Percentiles rank a stretch among this genome's conserved stretches.
Conservation (phyloP, 2,113 vertebrate species). For the Copsychus sechellarum region DNA sequence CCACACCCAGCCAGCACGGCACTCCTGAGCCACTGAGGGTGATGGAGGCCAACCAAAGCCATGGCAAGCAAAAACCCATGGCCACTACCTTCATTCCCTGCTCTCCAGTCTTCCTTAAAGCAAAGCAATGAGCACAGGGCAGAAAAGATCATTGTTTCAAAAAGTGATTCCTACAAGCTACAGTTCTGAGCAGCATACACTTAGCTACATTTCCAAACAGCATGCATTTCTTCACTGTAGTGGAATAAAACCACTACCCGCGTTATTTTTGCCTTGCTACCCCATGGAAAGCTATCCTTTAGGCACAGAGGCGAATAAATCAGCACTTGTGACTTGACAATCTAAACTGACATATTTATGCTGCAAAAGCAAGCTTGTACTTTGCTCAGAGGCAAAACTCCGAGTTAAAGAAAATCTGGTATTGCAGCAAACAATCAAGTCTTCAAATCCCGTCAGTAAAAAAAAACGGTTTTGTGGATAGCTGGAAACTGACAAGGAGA, state of each 20-base stretch:
- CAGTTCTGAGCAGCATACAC: background rate
- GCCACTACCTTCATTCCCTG: background rate
- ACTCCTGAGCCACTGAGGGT: background rate
- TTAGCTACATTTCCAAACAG: background rate
- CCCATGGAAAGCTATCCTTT: background rate
- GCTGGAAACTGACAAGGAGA: background rate
- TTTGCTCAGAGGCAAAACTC: slow-evolving; percentile 20
- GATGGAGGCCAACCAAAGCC: background rate
- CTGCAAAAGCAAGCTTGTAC: background rate
- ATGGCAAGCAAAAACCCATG: accelerated
- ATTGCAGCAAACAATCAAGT: background rate
- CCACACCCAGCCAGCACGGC: accelerated
- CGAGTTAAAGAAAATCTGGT: background rate
- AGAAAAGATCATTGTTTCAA: background rate
- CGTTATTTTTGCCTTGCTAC: background rate
- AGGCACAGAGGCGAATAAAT: background rate
- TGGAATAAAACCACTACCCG: background rate
- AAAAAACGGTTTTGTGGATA: background rate
- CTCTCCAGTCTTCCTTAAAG: background rate
- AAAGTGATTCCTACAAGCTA: background rate
- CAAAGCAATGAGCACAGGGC: background rate
- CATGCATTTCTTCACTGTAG: background rate
- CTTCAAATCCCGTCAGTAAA: background rate
- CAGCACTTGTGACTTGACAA: background rate
- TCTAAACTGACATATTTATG: slow-evolving; percentile 9